These are phyloP conservation scores for Clarias macrocephalus DNA, from an alignment of 2,113 vertebrate genomes.

Conservation along the genomic window DNA sequence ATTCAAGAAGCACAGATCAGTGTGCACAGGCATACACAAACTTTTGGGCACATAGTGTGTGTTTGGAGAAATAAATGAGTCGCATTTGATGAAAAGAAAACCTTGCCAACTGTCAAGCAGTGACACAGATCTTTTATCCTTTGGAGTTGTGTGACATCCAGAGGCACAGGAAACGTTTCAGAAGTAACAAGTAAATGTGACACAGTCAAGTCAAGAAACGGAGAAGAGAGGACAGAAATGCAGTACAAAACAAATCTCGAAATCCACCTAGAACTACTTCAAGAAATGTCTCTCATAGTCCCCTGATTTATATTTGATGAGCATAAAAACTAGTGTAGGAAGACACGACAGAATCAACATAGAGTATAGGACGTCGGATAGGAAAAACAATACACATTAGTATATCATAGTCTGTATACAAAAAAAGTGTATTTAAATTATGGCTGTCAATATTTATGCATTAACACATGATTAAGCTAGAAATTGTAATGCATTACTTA, in stretches of 20 bases:
- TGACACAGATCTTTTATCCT: background rate
- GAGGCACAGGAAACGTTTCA: background rate
- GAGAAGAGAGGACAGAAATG: background rate
- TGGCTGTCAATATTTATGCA: too few relatives aligned
- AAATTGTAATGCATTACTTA: too few relatives aligned
- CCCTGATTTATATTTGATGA: background rate
- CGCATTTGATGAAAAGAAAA: background rate
- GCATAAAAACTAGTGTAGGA: background rate
- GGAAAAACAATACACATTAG: too few relatives aligned
- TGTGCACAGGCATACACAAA: background rate
- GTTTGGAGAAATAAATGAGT: background rate
- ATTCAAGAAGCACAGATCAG: background rate
- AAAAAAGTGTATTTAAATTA: too few relatives aligned
- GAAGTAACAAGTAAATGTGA: background rate
- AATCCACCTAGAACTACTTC: background rate
- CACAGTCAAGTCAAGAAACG: background rate
- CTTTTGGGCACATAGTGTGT: background rate
- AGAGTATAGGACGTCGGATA: background rate
- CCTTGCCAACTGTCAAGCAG: background rate
- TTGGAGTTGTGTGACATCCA: background rate
- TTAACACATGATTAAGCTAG: too few relatives aligned
- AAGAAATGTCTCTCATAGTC: background rate
- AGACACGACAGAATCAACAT: background rate
- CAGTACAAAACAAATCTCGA: background rate
- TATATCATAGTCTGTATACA: too few relatives aligned